Conservation (phyloP, 1,140 invertebrate genomes). For the Eriocheir sinensis region DNA sequence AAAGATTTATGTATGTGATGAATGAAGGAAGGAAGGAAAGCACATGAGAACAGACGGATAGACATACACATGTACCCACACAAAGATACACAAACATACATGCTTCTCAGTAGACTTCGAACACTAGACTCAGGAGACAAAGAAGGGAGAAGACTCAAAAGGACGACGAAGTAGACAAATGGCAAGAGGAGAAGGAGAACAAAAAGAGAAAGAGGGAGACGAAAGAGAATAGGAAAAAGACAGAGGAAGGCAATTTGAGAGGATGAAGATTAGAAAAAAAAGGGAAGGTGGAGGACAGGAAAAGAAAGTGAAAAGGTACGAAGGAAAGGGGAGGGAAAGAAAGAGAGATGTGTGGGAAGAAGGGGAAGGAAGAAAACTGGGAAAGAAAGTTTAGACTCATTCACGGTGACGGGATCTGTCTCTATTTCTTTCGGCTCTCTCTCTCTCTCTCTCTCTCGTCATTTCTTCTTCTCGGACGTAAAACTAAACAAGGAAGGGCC, state of each 20-base stretch:
- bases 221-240: conserved; percentile 24
- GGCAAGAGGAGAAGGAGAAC: not conserved
- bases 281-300: not conserved
- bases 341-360: not conserved
- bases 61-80: not conserved
- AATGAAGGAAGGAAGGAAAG: too few relatives aligned
- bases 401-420: not conserved
- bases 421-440: not conserved
- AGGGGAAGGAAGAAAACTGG: not conserved
- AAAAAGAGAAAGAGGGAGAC: too few relatives aligned
- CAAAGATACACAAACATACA: too few relatives aligned
- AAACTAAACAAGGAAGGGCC: too few relatives aligned
- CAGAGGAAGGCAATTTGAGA: not conserved
- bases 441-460: not conserved
- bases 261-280: not conserved
- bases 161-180: not conserved
- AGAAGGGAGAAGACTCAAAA: too few relatives aligned
- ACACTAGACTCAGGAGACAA: too few relatives aligned
- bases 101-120: not conserved
- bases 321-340: not conserved
- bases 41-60: not conserved
- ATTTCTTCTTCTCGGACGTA: too few relatives aligned
- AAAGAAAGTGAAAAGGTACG: not conserved
- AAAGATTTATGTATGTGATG: not conserved
- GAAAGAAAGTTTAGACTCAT: too few relatives aligned